Evolutionary conservation across 2,888 invertebrate genomes (phyloP).

Genomic region (Habroteleia sp.): DNA sequence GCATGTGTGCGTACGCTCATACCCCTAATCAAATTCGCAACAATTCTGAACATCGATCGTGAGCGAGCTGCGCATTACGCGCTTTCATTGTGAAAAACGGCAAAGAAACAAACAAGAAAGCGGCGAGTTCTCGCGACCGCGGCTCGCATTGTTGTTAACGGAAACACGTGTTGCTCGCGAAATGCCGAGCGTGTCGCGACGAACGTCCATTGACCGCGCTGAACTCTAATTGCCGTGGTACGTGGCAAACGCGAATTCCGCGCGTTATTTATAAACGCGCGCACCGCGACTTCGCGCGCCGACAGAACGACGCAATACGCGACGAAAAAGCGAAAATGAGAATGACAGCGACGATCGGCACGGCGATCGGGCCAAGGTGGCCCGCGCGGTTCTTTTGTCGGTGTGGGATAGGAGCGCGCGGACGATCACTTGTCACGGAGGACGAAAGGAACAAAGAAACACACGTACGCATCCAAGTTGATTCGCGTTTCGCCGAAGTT

Average conservation of each 20-base stretch:
- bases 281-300: too few species aligned
- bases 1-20: slow-evolving; percentile 7
- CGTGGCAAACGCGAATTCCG: slow-evolving; percentile 42
- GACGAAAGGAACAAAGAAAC: slow-evolving; percentile 41
- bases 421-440: slow-evolving; percentile 37
- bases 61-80: slow-evolving; percentile 1
- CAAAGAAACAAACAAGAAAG: neutral
- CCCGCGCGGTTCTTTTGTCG: slow-evolving; percentile 25
- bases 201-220: slow-evolving; percentile 58
- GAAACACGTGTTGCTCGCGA: slow-evolving; percentile 59
- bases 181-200: slow-evolving; percentile 32
- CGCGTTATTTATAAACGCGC: slow-evolving; percentile 36
- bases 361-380: too few species aligned
- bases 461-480: slow-evolving; percentile 7
- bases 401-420: slow-evolving; percentile 19
- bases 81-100: slow-evolving; percentile 4
- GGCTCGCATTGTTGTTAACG: slow-evolving; percentile 47
- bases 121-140: too few species aligned
- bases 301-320: too few species aligned
- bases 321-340: too few species aligned
- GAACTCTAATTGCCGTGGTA: slow-evolving; percentile 39
- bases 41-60: slow-evolving; percentile 29
- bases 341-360: neutral
- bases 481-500: too few species aligned
- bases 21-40: slow-evolving; percentile 38